Evolutionary conservation across 2,888 invertebrate genomes (phyloP), one percentile per base, ranked within the genome.

Genomic region (Pyrrhosoma nymphula): DNA sequence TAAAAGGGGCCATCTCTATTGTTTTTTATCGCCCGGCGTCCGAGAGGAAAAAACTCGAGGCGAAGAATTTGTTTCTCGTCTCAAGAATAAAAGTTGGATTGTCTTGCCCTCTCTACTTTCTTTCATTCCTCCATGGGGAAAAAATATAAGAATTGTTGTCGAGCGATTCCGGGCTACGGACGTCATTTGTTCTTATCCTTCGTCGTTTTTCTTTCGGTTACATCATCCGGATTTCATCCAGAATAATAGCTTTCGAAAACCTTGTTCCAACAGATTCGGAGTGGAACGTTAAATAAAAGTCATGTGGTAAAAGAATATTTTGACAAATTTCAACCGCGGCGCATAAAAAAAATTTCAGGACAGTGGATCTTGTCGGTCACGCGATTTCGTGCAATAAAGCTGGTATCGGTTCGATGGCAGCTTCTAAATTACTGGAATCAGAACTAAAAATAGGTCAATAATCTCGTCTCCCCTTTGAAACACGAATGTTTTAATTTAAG

Each of bases 401-500:
- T 82, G 75, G 30, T 35, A 14, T 82, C 35, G 16, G 30, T 35
- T 35, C 35, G 82, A 35, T 16, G 82, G 35, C 35, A 35, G 82
- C 82, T 82, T 35, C 35, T 16, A 82, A 35, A 69, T 69, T 26
- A n/a, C 69, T n/a, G n/a, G 26, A 26, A 69, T 69, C n/a, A 35
- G 6, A 35, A 35, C 82, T 35, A 82, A 82, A 82, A 82, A 82
- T 82, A 82, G n/a, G 82, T 82, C 82, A 35, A 82, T 82, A 82
- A 30, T 35, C 30, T 82, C 3, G 30, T 82, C 82, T 35, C 6
- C 10, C 35, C 82, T 35, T 82, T 82, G 82, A 35, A 82, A 35
- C 82, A 82, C 82, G 82, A 82, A 82, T 82, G 82, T 82, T 82
- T 82, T 35, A 82, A 82, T 82, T 35, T 82, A 30, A 82, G 82